phyloP scores from a whole-genome alignment of 2,888 invertebrate genomes.

The Tiliacea aurago region DNA sequence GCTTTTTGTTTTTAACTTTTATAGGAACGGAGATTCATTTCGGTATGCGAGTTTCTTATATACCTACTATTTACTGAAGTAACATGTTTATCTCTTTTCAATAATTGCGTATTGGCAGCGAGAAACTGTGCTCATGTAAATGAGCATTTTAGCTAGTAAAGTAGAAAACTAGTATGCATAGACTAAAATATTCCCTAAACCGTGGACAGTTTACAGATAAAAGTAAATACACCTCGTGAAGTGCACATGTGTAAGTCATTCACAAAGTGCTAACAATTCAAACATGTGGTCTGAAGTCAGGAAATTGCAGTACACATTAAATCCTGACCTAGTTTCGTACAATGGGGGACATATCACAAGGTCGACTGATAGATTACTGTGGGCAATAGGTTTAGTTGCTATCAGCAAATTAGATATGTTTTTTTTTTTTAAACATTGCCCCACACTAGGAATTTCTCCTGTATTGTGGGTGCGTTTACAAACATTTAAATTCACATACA shows the following conservation, averaged over 20 bases:
- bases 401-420: too few relatives aligned
- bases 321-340: slow-evolving; percentile 31
- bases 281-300: not conserved
- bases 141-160: not conserved
- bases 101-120: not conserved
- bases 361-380: not conserved
- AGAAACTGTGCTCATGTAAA: not conserved
- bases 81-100: not conserved
- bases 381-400: not conserved
- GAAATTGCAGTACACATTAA: slow-evolving; percentile 10
- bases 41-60: not conserved
- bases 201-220: too few relatives aligned
- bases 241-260: too few relatives aligned
- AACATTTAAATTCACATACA: too few relatives aligned
- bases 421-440: too few relatives aligned
- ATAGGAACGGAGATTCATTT: not conserved
- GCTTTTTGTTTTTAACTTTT: not conserved
- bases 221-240: not conserved
- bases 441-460: too few relatives aligned
- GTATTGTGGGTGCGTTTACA: too few relatives aligned
- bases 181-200: not conserved
- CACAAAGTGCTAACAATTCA: too few relatives aligned
- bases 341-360: not conserved
- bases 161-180: not conserved
- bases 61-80: too few relatives aligned